These are phyloP conservation scores for Xerus inauris DNA, from an alignment of 2,113 vertebrate species.

Conservation along the genomic window DNA sequence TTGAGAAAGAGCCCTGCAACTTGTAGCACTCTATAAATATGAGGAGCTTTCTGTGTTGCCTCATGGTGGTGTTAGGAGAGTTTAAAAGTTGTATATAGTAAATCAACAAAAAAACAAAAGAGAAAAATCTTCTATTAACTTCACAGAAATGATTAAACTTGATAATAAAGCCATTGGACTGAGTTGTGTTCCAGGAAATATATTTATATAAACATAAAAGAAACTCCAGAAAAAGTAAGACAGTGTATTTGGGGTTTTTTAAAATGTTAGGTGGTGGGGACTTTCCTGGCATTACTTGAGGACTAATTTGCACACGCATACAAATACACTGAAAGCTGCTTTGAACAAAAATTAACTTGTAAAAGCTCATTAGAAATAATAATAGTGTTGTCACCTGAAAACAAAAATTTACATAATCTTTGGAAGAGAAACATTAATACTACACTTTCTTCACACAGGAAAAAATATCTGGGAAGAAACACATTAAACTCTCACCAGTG, in stretches of 20 bases:
- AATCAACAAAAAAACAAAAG: constrained; percentile 17
- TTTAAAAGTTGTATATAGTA: not conserved
- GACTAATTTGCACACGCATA: constrained; percentile 44
- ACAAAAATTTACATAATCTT: not conserved
- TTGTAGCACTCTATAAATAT: not conserved
- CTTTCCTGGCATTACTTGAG: constrained; percentile 78
- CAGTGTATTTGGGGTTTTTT: constrained; percentile 33
- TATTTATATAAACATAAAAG: constrained; percentile 56
- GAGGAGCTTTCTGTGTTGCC: not conserved
- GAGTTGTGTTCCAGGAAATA: constrained; percentile 64
- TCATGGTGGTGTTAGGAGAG: not conserved
- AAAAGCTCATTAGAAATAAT: constrained; percentile 25
- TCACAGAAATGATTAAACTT: constrained; percentile 55
- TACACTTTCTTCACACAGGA: not conserved
- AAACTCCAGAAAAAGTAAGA: constrained; percentile 67
- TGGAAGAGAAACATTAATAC: not conserved
- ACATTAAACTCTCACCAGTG: not conserved
- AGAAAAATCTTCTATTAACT: constrained; percentile 9
- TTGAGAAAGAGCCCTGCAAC: not conserved
- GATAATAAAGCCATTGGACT: constrained; percentile 42
- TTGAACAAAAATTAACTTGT: constrained; percentile 26
- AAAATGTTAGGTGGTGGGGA: constrained; percentile 61
- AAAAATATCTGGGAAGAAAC: not conserved
- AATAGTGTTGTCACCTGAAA: not conserved
- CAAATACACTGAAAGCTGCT: not conserved